Conservation (phyloP, 2,888 invertebrate genomes). For the Tenthredo mesomela region DNA sequence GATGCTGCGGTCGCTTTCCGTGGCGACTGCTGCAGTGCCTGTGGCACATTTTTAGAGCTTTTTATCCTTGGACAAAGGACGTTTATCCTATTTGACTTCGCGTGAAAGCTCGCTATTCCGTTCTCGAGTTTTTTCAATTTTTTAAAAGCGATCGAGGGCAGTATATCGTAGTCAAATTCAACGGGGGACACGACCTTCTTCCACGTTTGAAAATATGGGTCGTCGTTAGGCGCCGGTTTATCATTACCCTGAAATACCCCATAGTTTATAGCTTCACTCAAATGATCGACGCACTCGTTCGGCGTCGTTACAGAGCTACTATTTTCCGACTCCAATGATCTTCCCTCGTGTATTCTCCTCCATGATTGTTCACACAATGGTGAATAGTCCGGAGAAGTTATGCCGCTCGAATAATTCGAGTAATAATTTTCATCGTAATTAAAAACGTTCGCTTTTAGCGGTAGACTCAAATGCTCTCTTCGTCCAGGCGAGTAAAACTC, state of each 20-base stretch:
- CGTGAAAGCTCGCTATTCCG: constrained; percentile 70
- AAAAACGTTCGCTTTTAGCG: constrained; percentile 64
- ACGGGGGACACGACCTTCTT: constrained; percentile 59
- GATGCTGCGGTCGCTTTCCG: constrained; percentile 43
- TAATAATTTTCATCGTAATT: constrained; percentile 76
- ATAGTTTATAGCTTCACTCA: constrained; percentile 57
- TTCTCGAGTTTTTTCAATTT: constrained; percentile 79
- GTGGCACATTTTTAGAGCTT: constrained; percentile 80
- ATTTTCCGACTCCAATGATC: constrained; percentile 76
- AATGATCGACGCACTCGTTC: constrained; percentile 57
- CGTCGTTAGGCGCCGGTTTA: constrained; percentile 52
- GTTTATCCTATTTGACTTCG: constrained; percentile 78
- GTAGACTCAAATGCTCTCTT: constrained; percentile 64
- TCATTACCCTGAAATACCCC: constrained; percentile 55
- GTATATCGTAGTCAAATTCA: constrained; percentile 76
- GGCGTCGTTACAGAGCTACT: constrained; percentile 76
- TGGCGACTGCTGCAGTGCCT: constrained; percentile 54
- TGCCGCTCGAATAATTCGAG: constrained; percentile 68
- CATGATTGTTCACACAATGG: constrained; percentile 80
- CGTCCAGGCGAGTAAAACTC: constrained; percentile 53
- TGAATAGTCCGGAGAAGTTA: constrained; percentile 80
- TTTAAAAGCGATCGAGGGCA: constrained; percentile 82
- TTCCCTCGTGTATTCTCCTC: constrained; percentile 78
- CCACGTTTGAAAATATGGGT: constrained; percentile 70
- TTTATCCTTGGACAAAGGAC: constrained; percentile 83